A percentile compares a stretch with the other conserved stretches of the same genome.
Conservation (phyloP, 2,113 vertebrate genomes). For the Theristicus caerulescens region DNA sequence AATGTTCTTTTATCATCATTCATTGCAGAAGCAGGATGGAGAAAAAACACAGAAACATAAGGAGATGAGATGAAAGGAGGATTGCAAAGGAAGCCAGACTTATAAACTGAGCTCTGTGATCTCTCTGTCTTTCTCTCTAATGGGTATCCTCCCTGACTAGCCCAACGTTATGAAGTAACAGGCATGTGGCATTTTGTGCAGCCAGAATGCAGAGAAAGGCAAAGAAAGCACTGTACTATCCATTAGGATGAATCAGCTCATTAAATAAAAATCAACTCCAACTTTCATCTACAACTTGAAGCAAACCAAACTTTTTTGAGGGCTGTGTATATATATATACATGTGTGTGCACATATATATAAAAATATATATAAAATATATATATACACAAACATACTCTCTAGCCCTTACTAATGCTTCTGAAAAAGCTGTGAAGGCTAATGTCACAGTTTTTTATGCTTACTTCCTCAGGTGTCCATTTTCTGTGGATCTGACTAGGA, state of each 20-base stretch:
- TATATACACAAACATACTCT: neutral
- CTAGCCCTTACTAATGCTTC: neutral
- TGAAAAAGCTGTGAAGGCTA: neutral
- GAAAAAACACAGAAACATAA: conserved; percentile 24
- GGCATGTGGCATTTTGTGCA: neutral
- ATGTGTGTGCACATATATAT: rapidly evolving
- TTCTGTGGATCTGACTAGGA: neutral
- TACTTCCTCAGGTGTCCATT: neutral
- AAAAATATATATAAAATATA: neutral
- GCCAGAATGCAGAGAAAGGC: neutral
- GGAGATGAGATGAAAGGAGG: conserved; percentile 60
- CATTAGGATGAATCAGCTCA: neutral
- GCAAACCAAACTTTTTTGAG: neutral
- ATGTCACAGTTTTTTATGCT: neutral
- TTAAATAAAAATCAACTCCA: neutral
- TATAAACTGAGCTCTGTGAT: conserved; percentile 38
- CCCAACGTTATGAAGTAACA: neutral
- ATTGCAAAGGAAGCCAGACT: conserved; percentile 14
- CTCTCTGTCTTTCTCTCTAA: neutral
- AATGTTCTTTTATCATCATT: conserved; percentile 62
- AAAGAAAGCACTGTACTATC: neutral
- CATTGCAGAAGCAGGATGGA: neutral
- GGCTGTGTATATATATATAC: neutral
- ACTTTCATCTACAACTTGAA: neutral
- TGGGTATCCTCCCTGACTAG: neutral